Conservation (phyloP, 2,113 vertebrate species). For the Ursus arctos region DNA sequence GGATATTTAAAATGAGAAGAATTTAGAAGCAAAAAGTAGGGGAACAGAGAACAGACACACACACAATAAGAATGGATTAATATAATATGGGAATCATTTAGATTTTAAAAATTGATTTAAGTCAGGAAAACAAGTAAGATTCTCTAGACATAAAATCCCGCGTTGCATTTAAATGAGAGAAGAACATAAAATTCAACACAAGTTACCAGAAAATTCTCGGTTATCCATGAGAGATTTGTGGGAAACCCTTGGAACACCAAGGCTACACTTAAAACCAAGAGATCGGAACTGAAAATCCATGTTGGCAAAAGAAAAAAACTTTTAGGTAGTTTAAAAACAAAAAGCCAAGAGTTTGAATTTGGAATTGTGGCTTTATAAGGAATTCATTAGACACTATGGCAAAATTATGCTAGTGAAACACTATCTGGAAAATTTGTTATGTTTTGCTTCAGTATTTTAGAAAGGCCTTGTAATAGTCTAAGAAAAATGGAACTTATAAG, state of each 20-base stretch:
- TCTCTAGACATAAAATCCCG: neutral
- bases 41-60: neutral
- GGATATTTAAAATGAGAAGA: neutral
- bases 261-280: neutral
- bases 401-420: conserved; percentile 22
- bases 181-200: neutral
- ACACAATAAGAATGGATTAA: neutral
- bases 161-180: conserved; percentile 10
- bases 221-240: neutral
- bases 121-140: neutral
- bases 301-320: neutral
- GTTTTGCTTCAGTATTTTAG: conserved; percentile 20
- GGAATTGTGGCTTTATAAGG: neutral
- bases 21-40: neutral
- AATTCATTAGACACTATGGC: neutral
- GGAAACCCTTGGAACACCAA: neutral
- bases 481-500: neutral
- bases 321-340: neutral
- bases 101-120: neutral
- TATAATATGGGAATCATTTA: neutral
- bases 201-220: neutral
- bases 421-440: neutral
- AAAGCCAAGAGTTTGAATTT: neutral
- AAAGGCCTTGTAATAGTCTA: neutral
- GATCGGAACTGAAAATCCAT: neutral